Evolutionary conservation across 2,888 invertebrate genomes (phyloP), one percentile per base, ranked within the genome.

Genomic region (Rutpela maculata): DNA sequence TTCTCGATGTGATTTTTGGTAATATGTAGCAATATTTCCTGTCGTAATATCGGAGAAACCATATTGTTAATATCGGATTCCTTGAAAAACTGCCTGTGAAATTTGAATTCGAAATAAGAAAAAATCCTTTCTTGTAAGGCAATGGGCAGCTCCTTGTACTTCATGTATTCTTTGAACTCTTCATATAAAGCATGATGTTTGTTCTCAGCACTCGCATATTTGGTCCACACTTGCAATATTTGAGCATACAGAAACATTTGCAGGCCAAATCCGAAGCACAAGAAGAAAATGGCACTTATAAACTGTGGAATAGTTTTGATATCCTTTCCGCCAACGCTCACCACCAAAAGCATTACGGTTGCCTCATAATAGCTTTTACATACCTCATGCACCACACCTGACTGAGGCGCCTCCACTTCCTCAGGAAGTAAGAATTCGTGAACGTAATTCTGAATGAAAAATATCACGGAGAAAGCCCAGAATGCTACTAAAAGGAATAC

Each of bases 111-210:
- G 76, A 88, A 89, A 74, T 89, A 91, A 6, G 81, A 78, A 2
- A 88, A 79, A 0, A 91, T 84, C 56, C 89, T 88, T 18, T 86
- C 85, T 77, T 88, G 88, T 70, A 90, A 85, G 2, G 79, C 66
- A 0, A 82, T 80, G 0, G 91, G 89, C 12, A 91, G 81, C 79
- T 90, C 90, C 75, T 90, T 91, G 79, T 89, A 88, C 1, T 85
- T 87, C 85, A 90, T 88, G 74, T 89, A 91, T 59, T 90, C 90
- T 50, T 88, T 84, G 26, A 91, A 82, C 79, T 91, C 90, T 69
- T 89, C 88, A 10, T 85, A 78, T 35, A 87, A 73, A 17, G 83
- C 83, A 74, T 85, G 82, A 73, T 86, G 87, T 65, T 87, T 87
- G 59, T 84, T 85, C 11, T 77, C 82, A 0, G 85, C 80, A 18